Base-by-base conservation (phyloP, 2,888 invertebrate genomes). In the Troides helena region DNA sequence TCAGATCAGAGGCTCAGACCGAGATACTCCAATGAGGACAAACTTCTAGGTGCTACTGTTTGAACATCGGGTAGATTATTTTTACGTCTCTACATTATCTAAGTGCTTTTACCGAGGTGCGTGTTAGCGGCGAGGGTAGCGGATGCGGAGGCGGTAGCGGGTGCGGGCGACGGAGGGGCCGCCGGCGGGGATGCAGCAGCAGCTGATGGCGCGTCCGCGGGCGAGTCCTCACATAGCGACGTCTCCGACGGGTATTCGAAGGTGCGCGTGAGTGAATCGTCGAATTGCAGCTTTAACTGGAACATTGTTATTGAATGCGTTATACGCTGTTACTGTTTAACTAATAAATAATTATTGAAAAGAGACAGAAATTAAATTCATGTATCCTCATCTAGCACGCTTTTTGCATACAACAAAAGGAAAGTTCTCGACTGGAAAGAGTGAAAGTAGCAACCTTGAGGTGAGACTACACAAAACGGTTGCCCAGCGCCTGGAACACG, bases 231-330 rank as follows among this genome's bases (percentile, higher is more conserved):
- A 81, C 95, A 88, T 81, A 97, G 91, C 62, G 97, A 97, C 72
- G 95, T 95, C 93, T 98, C 98, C 71, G 98, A 98, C 67, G 98
- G 98, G 90, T 99, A 99, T 93, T 98, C 98, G 92, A 96, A 98
- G 67, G 97, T 96, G 76, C 96, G 95, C 76, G 97, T 97, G 69
- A 96, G 95, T 69, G 95, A 94, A 86, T 98, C 98, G 88, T 98
- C 96, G 91, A 98, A 98, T 81, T 96, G 96, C 81, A 98, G 97
- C 87, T 95, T 96, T 84, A 97, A 92, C 98, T 98, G 95, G 81
- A 80, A 93, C 25, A n/a, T 56, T 14, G 14, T 12, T 46, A 12
- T 14, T 46, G 14, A 46, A 39, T 10, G 46, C 4, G 14, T 46
- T 46, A 14, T 0, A 46, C 46, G 10, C 30, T 30, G 30, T 30